Conservation (phyloP, 2,113 vertebrate species). For the Pseudolaguvia tuberculata region DNA sequence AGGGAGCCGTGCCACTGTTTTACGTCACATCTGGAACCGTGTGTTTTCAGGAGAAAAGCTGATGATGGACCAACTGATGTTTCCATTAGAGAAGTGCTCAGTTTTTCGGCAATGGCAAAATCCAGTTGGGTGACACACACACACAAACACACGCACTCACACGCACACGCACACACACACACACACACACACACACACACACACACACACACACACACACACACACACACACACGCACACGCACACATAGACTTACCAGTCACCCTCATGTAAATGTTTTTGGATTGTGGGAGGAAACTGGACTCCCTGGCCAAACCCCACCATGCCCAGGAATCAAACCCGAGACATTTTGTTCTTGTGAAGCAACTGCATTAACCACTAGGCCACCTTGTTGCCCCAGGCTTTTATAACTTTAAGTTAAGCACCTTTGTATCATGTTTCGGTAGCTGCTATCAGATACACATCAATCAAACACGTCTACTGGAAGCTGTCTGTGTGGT, state of each 20-base stretch:
- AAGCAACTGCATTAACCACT: background rate
- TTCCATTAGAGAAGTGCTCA: background rate
- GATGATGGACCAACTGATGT: background rate
- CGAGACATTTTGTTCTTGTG: background rate
- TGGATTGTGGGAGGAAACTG: too few relatives aligned
- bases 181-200: too few relatives aligned
- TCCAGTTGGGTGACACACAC: background rate
- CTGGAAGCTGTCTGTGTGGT: constrained; percentile 4
- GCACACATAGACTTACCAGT: too few relatives aligned
- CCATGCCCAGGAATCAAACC: too few relatives aligned
- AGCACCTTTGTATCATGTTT: background rate
- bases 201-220: too few relatives aligned
- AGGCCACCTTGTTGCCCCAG: too few relatives aligned
- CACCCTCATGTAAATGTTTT: too few relatives aligned
- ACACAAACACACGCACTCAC: background rate
- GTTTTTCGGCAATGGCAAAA: background rate
- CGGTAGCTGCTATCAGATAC: background rate
- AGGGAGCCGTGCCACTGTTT: background rate
- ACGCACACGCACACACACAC: too few relatives aligned
- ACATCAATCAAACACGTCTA: constrained; percentile 3
- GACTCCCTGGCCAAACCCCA: too few relatives aligned
- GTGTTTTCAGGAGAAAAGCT: constrained; percentile 9
- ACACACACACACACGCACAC: too few relatives aligned
- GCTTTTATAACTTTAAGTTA: too few relatives aligned
- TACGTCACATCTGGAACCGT: constrained; percentile 17